A percentile compares a stretch with the other conserved stretches of the same genome.
These are phyloP conservation scores for Scolopax bukidnonensis DNA, from an alignment of 2,797 vertebrate species.

Conservation along the genomic window DNA sequence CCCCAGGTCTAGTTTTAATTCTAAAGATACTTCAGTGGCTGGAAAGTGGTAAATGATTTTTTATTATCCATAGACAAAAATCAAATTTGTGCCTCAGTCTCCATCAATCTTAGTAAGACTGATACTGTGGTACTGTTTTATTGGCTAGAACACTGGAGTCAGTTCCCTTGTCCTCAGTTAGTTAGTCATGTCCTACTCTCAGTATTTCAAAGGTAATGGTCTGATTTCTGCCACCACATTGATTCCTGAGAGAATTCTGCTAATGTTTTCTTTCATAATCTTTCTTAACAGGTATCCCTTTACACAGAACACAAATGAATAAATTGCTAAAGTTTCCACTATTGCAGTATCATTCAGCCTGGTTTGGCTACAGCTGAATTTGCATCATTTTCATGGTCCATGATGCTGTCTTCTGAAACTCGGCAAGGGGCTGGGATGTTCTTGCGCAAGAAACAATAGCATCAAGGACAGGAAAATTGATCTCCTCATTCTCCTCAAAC, in stretches of 20 bases:
- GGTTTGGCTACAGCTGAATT: background rate
- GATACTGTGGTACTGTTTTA: slow-evolving; percentile 47
- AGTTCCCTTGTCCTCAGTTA: slow-evolving; percentile 46
- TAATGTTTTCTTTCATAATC: background rate
- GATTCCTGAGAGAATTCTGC: background rate
- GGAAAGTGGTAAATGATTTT: slow-evolving; percentile 64
- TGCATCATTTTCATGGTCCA: background rate
- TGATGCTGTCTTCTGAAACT: background rate
- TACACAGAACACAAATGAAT: background rate
- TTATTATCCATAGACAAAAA: slow-evolving; percentile 74
- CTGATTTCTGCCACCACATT: slow-evolving; percentile 17
- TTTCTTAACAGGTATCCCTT: background rate
- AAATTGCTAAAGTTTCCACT: background rate
- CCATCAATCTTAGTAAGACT: slow-evolving; percentile 64
- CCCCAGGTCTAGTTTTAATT: slow-evolving; percentile 48
- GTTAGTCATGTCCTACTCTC: slow-evolving; percentile 4
- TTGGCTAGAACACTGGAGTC: slow-evolving; percentile 46
- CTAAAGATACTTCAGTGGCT: slow-evolving; percentile 52
- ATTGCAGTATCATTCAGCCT: background rate
- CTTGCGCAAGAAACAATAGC: background rate
- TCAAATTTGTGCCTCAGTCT: slow-evolving; percentile 64
- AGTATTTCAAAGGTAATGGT: slow-evolving; percentile 39
- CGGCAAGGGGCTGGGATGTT: background rate
- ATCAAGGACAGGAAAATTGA: background rate
- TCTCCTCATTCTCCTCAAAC: background rate